Evolutionary conservation across 2,113 vertebrate genomes (phyloP), one percentile per base, ranked within the genome.

Genomic region (Hippocampus comes): DNA sequence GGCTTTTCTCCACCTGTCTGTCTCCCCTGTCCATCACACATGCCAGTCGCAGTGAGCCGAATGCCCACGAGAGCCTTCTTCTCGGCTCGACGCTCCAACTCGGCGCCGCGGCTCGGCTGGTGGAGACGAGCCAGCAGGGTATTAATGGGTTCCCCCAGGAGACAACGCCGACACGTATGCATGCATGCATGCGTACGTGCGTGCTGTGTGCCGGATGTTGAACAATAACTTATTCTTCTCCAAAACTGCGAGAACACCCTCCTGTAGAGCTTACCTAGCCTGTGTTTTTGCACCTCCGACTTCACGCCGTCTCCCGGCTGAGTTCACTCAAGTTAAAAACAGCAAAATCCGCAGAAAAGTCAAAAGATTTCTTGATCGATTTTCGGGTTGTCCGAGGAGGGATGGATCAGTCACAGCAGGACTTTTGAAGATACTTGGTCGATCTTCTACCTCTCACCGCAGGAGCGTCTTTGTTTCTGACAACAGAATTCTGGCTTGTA

Each of bases 1-100:
- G 42, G 64, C n/a, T 66, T 66, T 66, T 66, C 64, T 48, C n/a
- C 23, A 46, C 42, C 63, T 23, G 63, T 42, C 63, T 46, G 18
- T 64, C 30, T 63, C 63, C 38, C 9, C 63, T 43, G 42, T 66
- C 64, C 64, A 66, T 66, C 64, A 66, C 14, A 18, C 42, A 25
- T 14, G 23, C 6, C 21, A 25, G 64, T 66, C 43, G 64, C 11
- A 27, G 64, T 48, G 64, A 66, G 43, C 41, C 21, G 46, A 25
- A 66, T 66, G 63, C 64, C 64, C 64, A 27, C 42, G 64, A 48
- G 64, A 66, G 64, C 43, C 12, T 43, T 48, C 64, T 27, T 17
- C 41, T 43, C 63, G 64, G 21, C 63, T 66, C 63, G 42, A 15
- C 12, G 41, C 63, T 63, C 23, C n/a, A 23, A 57, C 56, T 57